Evolutionary conservation across 2,888 invertebrate species (phyloP).

Genomic region (Adela reaumurella): DNA sequence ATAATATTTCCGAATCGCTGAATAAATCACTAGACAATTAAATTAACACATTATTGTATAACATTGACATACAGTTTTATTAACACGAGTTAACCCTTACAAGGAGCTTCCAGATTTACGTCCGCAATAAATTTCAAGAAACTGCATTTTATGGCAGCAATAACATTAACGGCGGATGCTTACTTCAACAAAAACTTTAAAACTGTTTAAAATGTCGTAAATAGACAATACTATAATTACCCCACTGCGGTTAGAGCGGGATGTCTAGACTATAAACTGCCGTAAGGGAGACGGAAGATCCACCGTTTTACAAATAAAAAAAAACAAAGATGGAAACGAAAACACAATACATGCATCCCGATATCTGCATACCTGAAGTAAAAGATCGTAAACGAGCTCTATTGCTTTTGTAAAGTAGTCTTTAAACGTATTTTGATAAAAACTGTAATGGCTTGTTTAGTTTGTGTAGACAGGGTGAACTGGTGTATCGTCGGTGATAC

Average conservation of each 20-base stretch:
- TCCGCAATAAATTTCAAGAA: conserved; percentile 42
- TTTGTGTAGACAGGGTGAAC: not conserved
- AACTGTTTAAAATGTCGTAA: conserved; percentile 49
- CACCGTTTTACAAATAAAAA: too few species aligned
- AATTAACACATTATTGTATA: too few species aligned
- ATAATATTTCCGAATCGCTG: too few species aligned
- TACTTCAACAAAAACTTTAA: conserved; percentile 47
- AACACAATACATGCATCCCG: not conserved
- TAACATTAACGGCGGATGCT: conserved; percentile 42
- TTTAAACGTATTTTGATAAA: not conserved
- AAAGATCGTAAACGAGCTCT: not conserved
- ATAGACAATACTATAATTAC: conserved; percentile 46
- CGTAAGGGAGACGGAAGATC: not conserved
- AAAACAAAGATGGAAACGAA: not conserved
- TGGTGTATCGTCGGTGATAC: conserved; percentile 21
- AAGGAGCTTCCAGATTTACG: conserved; percentile 30
- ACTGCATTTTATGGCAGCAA: conserved; percentile 45
- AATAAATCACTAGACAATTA: too few species aligned
- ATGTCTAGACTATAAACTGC: too few species aligned
- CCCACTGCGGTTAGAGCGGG: conserved; percentile 32
- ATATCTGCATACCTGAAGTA: too few species aligned
- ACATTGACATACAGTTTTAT: too few species aligned
- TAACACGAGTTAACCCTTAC: too few species aligned
- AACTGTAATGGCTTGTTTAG: not conserved
- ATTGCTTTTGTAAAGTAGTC: not conserved